These are phyloP conservation scores for Hypsopygia costalis DNA, from an alignment of 2,888 invertebrate genomes.

Conservation along the genomic window DNA sequence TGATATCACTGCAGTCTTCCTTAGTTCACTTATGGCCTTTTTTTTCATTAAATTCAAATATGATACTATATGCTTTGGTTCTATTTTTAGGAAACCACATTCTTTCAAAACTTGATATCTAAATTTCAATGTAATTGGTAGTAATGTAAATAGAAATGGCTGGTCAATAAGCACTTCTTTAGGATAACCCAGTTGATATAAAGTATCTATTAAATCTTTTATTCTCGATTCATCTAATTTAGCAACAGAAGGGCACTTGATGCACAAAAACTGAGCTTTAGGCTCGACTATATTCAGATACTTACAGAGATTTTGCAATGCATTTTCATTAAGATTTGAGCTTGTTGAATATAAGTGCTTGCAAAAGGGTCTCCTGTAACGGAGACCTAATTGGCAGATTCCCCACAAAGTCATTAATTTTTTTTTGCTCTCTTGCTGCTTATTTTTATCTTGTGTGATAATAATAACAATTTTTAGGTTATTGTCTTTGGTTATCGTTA, in stretches of 20 bases:
- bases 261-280: slow-evolving; percentile 46
- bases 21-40: slow-evolving; percentile 53
- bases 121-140: slow-evolving; percentile 58
- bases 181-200: slow-evolving; percentile 49
- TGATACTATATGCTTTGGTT: slow-evolving; percentile 33
- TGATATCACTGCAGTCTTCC: slow-evolving; percentile 36
- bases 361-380: slow-evolving; percentile 8
- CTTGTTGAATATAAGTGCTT: slow-evolving; percentile 2
- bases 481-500: too few relatives aligned
- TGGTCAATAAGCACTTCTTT: slow-evolving; percentile 41
- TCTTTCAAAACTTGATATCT: slow-evolving; percentile 59
- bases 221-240: slow-evolving; percentile 44
- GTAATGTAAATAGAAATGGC: slow-evolving; percentile 52
- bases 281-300: slow-evolving; percentile 44
- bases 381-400: slow-evolving; percentile 8
- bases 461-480: too few relatives aligned
- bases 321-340: not conserved
- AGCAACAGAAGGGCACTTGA: slow-evolving; percentile 54
- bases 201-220: slow-evolving; percentile 34
- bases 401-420: slow-evolving; percentile 2
- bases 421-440: not conserved
- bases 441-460: too few relatives aligned
- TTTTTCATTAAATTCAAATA: slow-evolving; percentile 54
- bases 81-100: slow-evolving; percentile 54
- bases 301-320: slow-evolving; percentile 39